These are phyloP conservation scores for Ceraclea dissimilis DNA, from an alignment of 2,888 invertebrate genomes.

Conservation along the genomic window DNA sequence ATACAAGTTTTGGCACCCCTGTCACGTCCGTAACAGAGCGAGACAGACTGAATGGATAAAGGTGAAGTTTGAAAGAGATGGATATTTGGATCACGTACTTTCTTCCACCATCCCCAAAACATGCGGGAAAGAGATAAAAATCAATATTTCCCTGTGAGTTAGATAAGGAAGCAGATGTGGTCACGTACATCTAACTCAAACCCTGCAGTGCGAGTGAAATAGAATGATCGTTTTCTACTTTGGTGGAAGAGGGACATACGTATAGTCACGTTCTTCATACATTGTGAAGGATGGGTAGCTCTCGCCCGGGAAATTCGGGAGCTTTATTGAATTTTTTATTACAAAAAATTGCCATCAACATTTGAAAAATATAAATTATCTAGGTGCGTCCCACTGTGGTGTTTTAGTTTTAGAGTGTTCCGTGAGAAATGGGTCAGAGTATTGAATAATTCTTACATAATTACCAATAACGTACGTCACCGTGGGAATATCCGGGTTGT, in stretches of 20 bases:
- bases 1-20: not conserved
- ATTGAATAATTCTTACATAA: too few species aligned
- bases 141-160: not conserved
- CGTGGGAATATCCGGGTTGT: too few species aligned
- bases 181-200: not conserved
- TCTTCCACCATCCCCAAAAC: not conserved
- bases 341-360: too few species aligned
- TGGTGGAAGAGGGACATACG: not conserved
- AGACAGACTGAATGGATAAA: not conserved
- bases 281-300: not conserved
- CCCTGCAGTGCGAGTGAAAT: not conserved
- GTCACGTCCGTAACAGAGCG: not conserved
- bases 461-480: too few species aligned
- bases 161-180: not conserved
- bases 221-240: not conserved
- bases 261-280: not conserved
- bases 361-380: too few species aligned
- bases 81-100: not conserved
- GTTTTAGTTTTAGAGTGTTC: too few species aligned
- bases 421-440: too few species aligned
- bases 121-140: not conserved
- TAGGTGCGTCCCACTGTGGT: too few species aligned
- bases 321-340: not conserved
- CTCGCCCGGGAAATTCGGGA: conserved; percentile 1
- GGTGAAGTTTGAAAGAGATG: not conserved